Base-by-base conservation (phyloP, 2,797 vertebrate species). In the Eulemur coronatus region DNA sequence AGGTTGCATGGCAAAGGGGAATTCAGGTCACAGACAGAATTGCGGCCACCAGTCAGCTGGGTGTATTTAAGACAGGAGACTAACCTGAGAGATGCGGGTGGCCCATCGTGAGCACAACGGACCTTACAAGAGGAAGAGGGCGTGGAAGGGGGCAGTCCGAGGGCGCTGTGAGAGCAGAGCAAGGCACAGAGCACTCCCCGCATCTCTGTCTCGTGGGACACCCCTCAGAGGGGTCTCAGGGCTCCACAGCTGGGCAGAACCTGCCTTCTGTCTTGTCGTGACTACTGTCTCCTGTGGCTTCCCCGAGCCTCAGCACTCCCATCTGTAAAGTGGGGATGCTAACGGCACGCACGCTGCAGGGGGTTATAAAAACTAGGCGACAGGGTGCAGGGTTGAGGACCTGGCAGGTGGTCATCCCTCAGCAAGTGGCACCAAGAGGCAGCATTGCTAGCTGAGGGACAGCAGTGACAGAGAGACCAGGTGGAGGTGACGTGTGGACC, bases 401-500 rank as follows among this genome's bases (percentile, higher is more conserved):
- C 84, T 75, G 9, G 70, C 72, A 2, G 10, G 35, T 0, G 13
- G 30, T 1, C 2, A 4, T 18, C 43, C 41, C 20, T 84, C 17
- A 1, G 17, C 35, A 2, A 2, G 11, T 1, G 15, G 13, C 5
- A 1, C 2, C 1, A 5, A 12, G 33, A 41, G 59, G 4, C 1
- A 0, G 72, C 0, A 0, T 1, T 22, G 35, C 0, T 0, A 2
- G 6, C 5, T 13, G 43, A 65, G 55, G 81, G 6, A 15, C 5
- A 7, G 43, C 12, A 0, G 3, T 0, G 20, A 0, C 2, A 28
- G 38, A 38, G 48, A 65, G 86, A 50, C n/a, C 28, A 33, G 48
- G 17, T 8, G 63, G 41, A 1, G 59, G 38, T 11, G 0, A 0
- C 2, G 3, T 17, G 69, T 15, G 59, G 84, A 33, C 26, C 80